These are phyloP conservation scores for Meteorus sp. DNA, from an alignment of 1,140 invertebrate species.

Conservation along the genomic window DNA sequence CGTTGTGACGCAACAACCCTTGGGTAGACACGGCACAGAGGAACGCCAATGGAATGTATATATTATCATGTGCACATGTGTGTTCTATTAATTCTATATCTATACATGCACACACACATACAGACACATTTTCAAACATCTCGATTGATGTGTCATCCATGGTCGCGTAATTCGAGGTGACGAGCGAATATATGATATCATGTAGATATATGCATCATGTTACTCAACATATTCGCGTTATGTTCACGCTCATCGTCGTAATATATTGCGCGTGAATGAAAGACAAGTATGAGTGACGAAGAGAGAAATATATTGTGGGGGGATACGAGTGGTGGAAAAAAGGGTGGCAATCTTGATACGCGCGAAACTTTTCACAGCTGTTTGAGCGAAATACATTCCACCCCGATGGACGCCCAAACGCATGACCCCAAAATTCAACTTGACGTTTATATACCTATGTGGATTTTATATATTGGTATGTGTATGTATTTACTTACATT, in stretches of 20 bases:
- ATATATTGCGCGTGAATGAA: conserved; percentile 2
- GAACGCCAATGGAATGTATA: too few species aligned
- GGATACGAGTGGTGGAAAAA: too few species aligned
- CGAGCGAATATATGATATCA: not conserved
- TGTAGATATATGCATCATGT: not conserved
- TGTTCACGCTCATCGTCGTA: not conserved
- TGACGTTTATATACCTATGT: too few species aligned
- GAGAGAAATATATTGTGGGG: too few species aligned
- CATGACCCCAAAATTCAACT: too few species aligned
- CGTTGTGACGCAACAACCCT: conserved; percentile 5
- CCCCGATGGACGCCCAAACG: not conserved
- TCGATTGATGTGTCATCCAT: conserved; percentile 2
- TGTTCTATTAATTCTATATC: not conserved
- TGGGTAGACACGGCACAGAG: not conserved
- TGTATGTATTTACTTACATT: too few species aligned
- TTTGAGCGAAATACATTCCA: conserved; percentile 7
- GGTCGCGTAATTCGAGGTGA: conserved; percentile 20
- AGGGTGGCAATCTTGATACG: conserved; percentile 26
- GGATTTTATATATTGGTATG: too few species aligned
- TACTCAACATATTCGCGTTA: not conserved
- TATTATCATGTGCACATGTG: not conserved
- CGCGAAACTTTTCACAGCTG: conserved; percentile 17
- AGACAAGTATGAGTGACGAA: too few species aligned
- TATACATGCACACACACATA: not conserved
- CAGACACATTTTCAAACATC: too few species aligned